Conservation (phyloP, 2,113 vertebrate species). For the Eolophus roseicapilla region DNA sequence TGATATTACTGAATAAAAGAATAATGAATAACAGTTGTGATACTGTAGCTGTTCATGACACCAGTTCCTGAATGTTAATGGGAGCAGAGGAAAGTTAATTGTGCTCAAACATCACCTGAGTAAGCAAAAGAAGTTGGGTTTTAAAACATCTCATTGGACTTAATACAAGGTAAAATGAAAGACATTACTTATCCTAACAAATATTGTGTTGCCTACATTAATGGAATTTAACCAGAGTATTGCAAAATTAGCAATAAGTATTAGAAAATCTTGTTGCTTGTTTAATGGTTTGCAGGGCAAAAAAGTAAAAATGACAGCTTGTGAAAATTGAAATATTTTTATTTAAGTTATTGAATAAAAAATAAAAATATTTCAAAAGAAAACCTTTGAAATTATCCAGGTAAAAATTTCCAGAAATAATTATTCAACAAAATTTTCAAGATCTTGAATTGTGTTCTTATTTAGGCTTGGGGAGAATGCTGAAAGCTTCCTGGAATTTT, state of each 20-base stretch:
- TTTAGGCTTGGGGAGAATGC: neutral
- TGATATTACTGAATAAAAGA: neutral
- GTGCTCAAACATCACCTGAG: neutral
- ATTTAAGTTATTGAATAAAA: neutral
- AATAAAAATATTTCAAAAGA: neutral
- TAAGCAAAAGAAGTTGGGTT: neutral
- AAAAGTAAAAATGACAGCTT: neutral
- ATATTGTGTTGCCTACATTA: neutral
- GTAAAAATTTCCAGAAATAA: neutral
- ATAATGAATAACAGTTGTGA: neutral
- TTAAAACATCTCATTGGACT: neutral
- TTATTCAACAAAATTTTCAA: neutral
- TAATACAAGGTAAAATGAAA: neutral
- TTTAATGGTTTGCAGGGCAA: neutral
- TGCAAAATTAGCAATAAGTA: neutral
- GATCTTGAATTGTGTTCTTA: neutral
- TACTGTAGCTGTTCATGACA: neutral
- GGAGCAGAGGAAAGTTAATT: neutral
- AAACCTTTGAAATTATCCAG: neutral
- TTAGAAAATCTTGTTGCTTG: neutral
- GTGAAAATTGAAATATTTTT: neutral
- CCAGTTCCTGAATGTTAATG: neutral
- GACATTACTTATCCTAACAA: neutral
- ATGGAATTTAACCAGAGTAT: neutral
- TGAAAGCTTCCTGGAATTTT: neutral